These are phyloP conservation scores for Pseudachorutes palmiensis DNA, from an alignment of 1,140 invertebrate species.

Conservation along the genomic window DNA sequence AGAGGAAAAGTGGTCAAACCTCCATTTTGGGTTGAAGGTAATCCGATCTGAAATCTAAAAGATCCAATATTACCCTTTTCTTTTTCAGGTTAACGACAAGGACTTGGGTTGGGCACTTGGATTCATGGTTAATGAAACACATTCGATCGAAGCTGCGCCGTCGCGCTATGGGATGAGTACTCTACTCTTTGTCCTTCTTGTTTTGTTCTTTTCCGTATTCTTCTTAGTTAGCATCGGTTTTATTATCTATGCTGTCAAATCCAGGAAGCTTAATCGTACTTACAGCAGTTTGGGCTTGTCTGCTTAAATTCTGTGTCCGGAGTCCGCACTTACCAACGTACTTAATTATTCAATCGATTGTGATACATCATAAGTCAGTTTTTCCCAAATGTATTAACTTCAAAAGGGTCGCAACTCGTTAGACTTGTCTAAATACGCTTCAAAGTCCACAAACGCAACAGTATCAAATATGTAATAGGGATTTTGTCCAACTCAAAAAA, in stretches of 20 bases:
- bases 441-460: no score
- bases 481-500: no score
- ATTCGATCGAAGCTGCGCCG: neutral
- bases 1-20: constrained; percentile 40
- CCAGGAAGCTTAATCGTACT: neutral
- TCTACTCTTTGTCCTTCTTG: neutral
- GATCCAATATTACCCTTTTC: neutral
- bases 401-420: no score
- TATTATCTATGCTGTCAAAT: constrained; percentile 2
- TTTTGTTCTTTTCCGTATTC: neutral
- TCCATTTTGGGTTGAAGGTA: constrained; percentile 44
- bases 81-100: constrained; percentile 4
- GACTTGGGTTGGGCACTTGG: constrained; percentile 2
- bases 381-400: no score
- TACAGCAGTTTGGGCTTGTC: constrained; percentile 1
- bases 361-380: no score
- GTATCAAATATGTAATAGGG: no score
- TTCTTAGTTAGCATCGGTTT: neutral
- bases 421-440: no score
- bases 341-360: neutral
- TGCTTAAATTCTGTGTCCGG: constrained; percentile 1
- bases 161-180: constrained; percentile 1
- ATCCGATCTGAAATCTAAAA: constrained; percentile 12
- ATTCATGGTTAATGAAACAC: constrained; percentile 6
- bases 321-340: neutral